These are phyloP conservation scores for Heliopora coerulea DNA, from an alignment of 92 coral and sea anemone species.

Conservation along the genomic window DNA sequence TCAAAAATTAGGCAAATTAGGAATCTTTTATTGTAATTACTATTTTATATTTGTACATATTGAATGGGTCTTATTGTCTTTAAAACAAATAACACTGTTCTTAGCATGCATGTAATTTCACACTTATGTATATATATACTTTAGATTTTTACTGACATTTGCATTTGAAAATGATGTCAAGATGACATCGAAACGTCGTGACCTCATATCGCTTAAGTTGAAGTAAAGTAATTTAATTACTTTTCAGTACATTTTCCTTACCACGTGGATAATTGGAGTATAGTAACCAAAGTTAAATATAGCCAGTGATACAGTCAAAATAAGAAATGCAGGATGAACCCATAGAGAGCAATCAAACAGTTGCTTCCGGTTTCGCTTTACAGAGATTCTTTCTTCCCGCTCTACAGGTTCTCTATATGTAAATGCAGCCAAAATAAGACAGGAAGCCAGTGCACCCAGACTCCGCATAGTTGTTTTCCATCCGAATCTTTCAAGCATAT, in stretches of 20 bases:
- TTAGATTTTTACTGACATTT: too few species aligned
- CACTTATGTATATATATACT: too few species aligned
- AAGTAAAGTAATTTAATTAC: background rate
- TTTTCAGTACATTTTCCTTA: slow-evolving; percentile 25
- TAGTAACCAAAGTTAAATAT: slow-evolving; percentile 60
- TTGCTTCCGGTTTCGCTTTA: slow-evolving; percentile 36
- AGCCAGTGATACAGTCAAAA: slow-evolving; percentile 56
- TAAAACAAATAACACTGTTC: too few species aligned
- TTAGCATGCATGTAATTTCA: too few species aligned
- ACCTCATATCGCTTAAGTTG: background rate
- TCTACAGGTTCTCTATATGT: slow-evolving; percentile 60
- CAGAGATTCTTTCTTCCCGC: slow-evolving; percentile 47
- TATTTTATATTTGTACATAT: too few species aligned
- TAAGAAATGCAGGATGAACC: slow-evolving; percentile 51
- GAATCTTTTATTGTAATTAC: too few species aligned
- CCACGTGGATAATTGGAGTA: slow-evolving; percentile 59
- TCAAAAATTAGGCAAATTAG: too few species aligned
- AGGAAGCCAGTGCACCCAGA: slow-evolving; percentile 60
- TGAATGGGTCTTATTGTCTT: too few species aligned
- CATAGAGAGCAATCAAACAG: slow-evolving; percentile 58
- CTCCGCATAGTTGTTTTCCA: slow-evolving; percentile 79
- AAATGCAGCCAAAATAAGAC: slow-evolving; percentile 58
- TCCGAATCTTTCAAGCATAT: slow-evolving; percentile 57
- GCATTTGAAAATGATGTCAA: too few species aligned
- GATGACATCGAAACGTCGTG: too few species aligned